Evolutionary conservation across 30 jellyfish, hydroid and myxozoan species (phyloP).

Genomic region (Sanderia malayensis): DNA sequence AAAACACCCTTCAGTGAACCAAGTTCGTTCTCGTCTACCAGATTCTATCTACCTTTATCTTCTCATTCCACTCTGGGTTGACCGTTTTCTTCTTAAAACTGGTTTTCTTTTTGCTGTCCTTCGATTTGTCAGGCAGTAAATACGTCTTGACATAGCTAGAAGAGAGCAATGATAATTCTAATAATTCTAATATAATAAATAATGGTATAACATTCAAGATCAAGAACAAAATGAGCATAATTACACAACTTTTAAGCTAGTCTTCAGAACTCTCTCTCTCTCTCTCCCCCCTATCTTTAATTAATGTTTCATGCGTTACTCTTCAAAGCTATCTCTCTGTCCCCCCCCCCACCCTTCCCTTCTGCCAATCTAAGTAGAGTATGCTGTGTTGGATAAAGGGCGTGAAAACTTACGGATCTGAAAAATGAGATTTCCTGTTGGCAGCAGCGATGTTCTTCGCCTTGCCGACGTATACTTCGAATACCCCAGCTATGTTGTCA

Average conservation of each 20-base stretch:
- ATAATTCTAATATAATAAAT: no score
- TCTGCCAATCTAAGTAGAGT: no score
- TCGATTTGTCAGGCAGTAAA: constrained; percentile 90
- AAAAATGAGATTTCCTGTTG: constrained; percentile 64
- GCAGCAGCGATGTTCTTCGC: constrained; percentile 96
- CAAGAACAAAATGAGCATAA: background rate
- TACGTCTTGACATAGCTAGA: constrained; percentile 85
- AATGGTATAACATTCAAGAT: no score
- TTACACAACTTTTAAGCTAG: background rate
- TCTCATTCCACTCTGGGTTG: constrained; percentile 96
- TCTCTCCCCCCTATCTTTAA: no score
- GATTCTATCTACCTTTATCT: constrained; percentile 61
- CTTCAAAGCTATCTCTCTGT: no score
- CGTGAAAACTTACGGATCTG: constrained; percentile 99
- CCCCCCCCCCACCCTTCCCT: no score
- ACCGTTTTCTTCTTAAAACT: constrained; percentile 71
- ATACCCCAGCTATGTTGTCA: constrained; percentile 92
- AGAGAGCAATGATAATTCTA: background rate
- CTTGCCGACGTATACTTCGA: constrained; percentile 72
- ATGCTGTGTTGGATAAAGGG: no score
- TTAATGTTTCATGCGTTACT: no score
- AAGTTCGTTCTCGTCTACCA: background rate
- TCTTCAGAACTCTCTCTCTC: background rate
- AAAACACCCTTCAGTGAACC: no score
- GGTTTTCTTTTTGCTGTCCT: constrained; percentile 89